Evolutionary conservation across 2,888 invertebrate species (phyloP).

Genomic region (Phytoseiulus persimilis): DNA sequence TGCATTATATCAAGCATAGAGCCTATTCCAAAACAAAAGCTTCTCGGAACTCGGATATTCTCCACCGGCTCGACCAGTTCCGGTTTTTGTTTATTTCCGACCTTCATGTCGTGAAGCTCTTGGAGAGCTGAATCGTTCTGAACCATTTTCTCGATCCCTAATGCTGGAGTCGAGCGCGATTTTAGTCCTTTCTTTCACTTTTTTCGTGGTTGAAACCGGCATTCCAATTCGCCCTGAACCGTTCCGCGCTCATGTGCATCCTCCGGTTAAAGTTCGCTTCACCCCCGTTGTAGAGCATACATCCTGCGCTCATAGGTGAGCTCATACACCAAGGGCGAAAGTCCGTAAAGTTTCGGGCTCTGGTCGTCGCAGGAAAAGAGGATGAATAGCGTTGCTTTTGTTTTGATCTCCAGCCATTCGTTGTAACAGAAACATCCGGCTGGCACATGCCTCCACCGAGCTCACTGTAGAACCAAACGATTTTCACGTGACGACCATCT

Average conservation of each 20-base stretch:
- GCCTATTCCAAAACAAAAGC: not conserved
- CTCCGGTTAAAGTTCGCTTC: no score
- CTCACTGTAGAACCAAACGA: not conserved
- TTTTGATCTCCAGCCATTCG: not conserved
- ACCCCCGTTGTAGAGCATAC: no score
- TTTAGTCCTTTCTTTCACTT: no score
- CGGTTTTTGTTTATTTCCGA: not conserved
- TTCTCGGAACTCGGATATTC: not conserved
- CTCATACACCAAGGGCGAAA: no score
- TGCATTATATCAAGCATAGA: not conserved
- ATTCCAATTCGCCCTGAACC: no score
- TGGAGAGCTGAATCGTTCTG: not conserved
- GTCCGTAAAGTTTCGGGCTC: not conserved
- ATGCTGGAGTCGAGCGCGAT: not conserved
- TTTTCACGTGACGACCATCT: not conserved
- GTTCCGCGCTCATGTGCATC: no score
- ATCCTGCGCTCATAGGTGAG: no score
- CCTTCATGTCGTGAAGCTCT: not conserved
- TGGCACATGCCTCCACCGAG: not conserved
- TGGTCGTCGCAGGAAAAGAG: not conserved
- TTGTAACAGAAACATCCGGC: not conserved
- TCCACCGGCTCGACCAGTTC: not conserved
- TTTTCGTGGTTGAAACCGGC: no score
- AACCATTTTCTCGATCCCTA: not conserved
- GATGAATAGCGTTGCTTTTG: not conserved